Evolutionary conservation across 1,140 invertebrate species (phyloP), one percentile per base, ranked within the genome.

Genomic region (Drosophila kohkoa): DNA sequence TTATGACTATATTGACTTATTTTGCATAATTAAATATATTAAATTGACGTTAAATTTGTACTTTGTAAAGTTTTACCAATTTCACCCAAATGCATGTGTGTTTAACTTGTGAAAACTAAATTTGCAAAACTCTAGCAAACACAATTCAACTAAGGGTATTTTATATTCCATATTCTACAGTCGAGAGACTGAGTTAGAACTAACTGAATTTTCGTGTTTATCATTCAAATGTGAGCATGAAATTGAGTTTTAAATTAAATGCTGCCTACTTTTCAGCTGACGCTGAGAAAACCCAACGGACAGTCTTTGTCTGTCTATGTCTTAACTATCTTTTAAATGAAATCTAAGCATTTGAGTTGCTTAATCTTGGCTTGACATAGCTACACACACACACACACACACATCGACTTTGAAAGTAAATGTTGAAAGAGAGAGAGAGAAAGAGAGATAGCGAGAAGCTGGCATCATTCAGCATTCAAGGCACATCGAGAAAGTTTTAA

Each of bases 311-410:
- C 16, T 64, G 35, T 52, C 13, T 10, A 30, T 8, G 28, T n/a
- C 20, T 25, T 25, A 48, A 43, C 41, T 69, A 63, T 74, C 71
- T 62, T 55, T 59, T 28, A 68, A 62, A 68, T 74, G 28, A 74
- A 68, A 74, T 74, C 64, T 54, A 73, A 68, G 25, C 55, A 68
- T 52, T 54, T 68, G 38, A 68, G 48, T 67, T 74, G 48, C 43
- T 48, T 68, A 55, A 74, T 74, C 71, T 74, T 7, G 10, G n/a
- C 41, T 74, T 68, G 64, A 59, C 46, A 51, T 43, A 20, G 20
- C 49, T 35, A 45, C 54, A 28, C 8, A 45, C 25, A 45, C 7
- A 49, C 11, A 16, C 41, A 30, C 55, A 15, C 4, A 57, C 11
- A 35, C 15, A 15, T 10, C 2, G 10, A 20, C 16, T 13, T 32